Conservation (phyloP, 2,797 vertebrate species). For the Chrosomus eos region DNA sequence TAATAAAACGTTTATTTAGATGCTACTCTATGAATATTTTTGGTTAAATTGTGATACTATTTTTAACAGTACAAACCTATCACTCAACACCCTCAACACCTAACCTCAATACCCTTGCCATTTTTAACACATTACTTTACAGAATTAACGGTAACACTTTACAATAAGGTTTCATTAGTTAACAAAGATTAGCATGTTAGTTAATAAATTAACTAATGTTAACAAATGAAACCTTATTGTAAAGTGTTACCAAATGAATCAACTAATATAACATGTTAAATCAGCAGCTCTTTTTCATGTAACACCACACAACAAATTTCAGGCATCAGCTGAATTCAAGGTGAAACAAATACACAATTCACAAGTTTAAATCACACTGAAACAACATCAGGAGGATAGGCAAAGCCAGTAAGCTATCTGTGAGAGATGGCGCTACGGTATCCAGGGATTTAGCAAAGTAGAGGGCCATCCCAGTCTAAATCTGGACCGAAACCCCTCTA, state of each 20-base stretch:
- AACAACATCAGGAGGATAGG: slow-evolving; percentile 22
- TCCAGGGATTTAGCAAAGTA: slow-evolving; percentile 35
- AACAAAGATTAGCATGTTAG: no score
- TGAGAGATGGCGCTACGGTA: background rate
- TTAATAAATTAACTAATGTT: no score
- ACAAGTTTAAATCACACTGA: slow-evolving; percentile 37
- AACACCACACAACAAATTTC: background rate
- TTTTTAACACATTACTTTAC: background rate
- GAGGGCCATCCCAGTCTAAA: slow-evolving; percentile 47
- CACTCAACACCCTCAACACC: no score
- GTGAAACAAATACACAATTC: slow-evolving; percentile 22
- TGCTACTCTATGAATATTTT: background rate
- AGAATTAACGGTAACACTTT: background rate
- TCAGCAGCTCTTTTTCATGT: background rate
- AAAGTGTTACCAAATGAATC: background rate
- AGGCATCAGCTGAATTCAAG: slow-evolving; percentile 13
- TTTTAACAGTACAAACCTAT: background rate
- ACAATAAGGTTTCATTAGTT: no score
- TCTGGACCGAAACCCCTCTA: slow-evolving; percentile 33
- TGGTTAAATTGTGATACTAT: background rate
- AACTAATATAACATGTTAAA: background rate
- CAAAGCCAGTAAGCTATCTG: slow-evolving; percentile 22
- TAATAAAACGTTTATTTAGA: background rate
- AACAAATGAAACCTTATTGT: no score
- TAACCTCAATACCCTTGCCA: background rate